Evolutionary conservation across 2,888 invertebrate genomes (phyloP), one percentile per base, ranked within the genome.

Genomic region (Pandemis heparana): DNA sequence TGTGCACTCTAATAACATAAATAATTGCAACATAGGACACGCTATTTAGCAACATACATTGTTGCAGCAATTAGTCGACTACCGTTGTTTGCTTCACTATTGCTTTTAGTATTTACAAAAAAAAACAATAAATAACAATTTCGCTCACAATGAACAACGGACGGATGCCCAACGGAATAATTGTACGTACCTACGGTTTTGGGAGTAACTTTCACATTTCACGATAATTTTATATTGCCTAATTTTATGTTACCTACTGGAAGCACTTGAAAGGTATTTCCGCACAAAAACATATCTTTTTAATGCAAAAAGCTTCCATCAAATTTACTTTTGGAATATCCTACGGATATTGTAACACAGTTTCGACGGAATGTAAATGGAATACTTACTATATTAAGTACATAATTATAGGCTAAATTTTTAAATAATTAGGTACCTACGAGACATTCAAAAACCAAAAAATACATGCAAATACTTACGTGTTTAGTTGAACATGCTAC

Each of bases 1-100:
- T 71, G 71, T 67, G 61, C 72, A 67, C 76, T 74, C 75, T 77
- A 43, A 70, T 16, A 38, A 65, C 43, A 63, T 67, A 68, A 51
- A 16, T 16, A 51, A 65, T 72, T 51, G 23, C 38, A 9, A 1
- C 51, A 43, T 32, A n/a, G 18, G 6, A 23, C 38, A 38, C 18
- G 14, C 23, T 62, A 56, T 18, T 63, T 48, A 67, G 53, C 14
- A 32, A 61, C 63, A 64, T 32, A 61, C 63, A 64, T 32, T 64
- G 64, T 39, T 46, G 62, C 56, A 56, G 67, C 38, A 62, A 72
- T 38, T 14, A 39, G 12, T 6, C n/a, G n/a, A 0, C 16, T n/a
- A 12, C 23, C 23, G 23, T 32, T 32, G 41, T 41, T 41, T 41
- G 41, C 9, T 9, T 41, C 7, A 5, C 6, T 46, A 23, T 16